A percentile compares a stretch with the other conserved stretches of the same genome.
Conservation (phyloP, 2,888 invertebrate species). For the Schizotus pectinicornis region DNA sequence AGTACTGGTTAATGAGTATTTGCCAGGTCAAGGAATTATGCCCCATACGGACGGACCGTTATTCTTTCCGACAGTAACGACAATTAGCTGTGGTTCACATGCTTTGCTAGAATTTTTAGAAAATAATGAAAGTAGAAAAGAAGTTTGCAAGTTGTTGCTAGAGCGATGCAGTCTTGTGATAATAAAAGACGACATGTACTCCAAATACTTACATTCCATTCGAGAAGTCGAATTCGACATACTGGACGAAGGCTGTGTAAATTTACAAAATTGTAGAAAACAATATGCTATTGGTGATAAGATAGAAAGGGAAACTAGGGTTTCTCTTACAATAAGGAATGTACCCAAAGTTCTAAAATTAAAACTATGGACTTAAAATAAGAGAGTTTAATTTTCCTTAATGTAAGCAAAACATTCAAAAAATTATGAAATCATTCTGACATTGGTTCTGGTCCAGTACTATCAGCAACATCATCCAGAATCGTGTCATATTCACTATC, state of each 20-base stretch:
- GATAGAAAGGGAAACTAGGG: constrained; percentile 71
- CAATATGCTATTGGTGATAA: constrained; percentile 63
- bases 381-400: constrained; percentile 9
- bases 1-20: constrained; percentile 93
- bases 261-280: constrained; percentile 68
- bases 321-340: constrained; percentile 92
- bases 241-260: constrained; percentile 66
- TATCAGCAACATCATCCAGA: constrained; percentile 58
- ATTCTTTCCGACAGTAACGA: constrained; percentile 91
- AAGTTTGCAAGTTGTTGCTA: constrained; percentile 76
- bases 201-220: constrained; percentile 85
- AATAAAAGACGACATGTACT: constrained; percentile 82
- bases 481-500: constrained; percentile 52
- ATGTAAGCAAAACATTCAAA: too few species aligned
- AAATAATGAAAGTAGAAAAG: constrained; percentile 56
- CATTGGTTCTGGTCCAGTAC: constrained; percentile 55
- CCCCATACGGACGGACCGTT: constrained; percentile 96
- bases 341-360: constrained; percentile 87
- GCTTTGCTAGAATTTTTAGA: constrained; percentile 86
- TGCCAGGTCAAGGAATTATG: constrained; percentile 94
- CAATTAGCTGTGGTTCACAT: constrained; percentile 90
- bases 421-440: constrained; percentile 54
- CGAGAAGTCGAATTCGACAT: constrained; percentile 72
- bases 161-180: constrained; percentile 89
- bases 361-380: constrained; percentile 60